A percentile compares a stretch with the other conserved stretches of the same genome.
Evolutionary conservation across 2,113 vertebrate species (phyloP).

Genomic region (Corvus cornix): DNA sequence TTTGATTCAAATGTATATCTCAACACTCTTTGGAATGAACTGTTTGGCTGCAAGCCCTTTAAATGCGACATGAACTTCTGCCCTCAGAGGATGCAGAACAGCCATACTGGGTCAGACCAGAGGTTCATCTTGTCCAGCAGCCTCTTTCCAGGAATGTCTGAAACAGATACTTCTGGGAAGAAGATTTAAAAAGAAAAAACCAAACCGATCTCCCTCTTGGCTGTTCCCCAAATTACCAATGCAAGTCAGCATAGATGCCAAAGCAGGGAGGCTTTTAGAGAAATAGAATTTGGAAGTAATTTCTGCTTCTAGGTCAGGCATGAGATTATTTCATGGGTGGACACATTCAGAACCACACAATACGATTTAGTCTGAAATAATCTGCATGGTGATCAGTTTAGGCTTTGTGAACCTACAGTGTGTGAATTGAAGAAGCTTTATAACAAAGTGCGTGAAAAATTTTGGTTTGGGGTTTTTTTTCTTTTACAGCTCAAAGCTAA

Average conservation of each 20-base stretch:
- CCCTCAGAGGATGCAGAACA: not conserved
- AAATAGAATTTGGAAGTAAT: not conserved
- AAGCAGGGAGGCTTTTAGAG: not conserved
- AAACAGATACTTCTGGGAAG: not conserved
- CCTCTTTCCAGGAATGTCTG: not conserved
- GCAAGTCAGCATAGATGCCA: not conserved
- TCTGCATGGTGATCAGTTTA: not conserved
- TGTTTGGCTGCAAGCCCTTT: not conserved
- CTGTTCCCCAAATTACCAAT: not conserved
- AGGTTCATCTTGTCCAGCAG: not conserved
- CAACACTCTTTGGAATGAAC: not conserved
- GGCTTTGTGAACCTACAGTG: not conserved
- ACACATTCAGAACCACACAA: not conserved
- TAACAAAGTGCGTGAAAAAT: not conserved
- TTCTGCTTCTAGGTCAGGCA: not conserved
- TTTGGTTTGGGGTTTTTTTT: rapidly evolving
- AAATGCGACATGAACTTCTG: not conserved
- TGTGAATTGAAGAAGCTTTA: not conserved
- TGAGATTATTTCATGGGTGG: not conserved
- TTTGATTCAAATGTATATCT: not conserved
- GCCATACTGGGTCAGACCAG: rapidly evolving
- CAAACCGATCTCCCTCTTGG: not conserved
- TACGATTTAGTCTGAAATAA: not conserved
- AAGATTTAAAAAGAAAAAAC: not conserved
- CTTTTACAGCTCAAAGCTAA: not conserved